Percentiles rank a stretch among this genome's conserved stretches.
Conservation (phyloP, 2,113 vertebrate species). For the Plecturocebus donacophilus region DNA sequence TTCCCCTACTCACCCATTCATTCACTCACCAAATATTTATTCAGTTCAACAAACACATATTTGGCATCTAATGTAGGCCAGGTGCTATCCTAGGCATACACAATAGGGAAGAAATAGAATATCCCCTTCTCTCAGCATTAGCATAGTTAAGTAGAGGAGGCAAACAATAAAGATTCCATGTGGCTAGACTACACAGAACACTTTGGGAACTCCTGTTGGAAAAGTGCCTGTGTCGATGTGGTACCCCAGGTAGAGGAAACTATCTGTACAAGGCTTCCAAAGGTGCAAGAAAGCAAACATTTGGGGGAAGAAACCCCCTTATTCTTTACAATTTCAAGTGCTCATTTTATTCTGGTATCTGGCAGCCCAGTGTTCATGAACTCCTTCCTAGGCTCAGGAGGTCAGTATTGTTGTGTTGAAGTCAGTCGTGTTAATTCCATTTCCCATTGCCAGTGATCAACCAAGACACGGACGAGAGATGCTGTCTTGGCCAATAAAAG, state of each 20-base stretch:
- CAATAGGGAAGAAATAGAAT: background rate
- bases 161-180: background rate
- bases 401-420: background rate
- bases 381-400: background rate
- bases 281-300: background rate
- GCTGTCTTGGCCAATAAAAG: background rate
- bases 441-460: background rate
- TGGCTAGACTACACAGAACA: background rate
- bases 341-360: background rate
- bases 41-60: background rate
- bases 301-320: background rate
- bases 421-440: background rate
- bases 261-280: background rate
- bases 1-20: background rate
- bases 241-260: background rate
- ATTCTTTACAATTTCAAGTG: background rate
- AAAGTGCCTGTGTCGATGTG: background rate
- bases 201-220: background rate
- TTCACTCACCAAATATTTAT: background rate
- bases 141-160: background rate
- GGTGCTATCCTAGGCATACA: background rate
- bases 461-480: background rate
- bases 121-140: background rate
- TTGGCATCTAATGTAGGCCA: background rate
- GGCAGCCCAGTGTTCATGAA: background rate